These are phyloP conservation scores for Pollenia griseotomentosa DNA, from an alignment of 2,888 invertebrate genomes.

Conservation along the genomic window DNA sequence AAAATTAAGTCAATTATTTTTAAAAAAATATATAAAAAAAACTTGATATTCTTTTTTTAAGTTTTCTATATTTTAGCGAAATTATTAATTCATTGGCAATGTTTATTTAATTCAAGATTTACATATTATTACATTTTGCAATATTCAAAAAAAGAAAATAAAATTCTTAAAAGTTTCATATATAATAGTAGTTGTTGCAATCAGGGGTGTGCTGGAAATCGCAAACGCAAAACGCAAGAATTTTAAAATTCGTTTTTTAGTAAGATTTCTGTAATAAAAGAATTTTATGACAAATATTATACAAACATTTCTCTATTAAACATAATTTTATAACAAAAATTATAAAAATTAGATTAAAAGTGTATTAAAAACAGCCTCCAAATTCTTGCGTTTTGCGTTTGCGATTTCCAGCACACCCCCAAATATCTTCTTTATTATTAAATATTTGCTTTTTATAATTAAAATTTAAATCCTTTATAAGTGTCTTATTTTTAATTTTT, in stretches of 20 bases:
- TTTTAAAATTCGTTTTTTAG: too few species aligned
- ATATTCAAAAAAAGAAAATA: neutral
- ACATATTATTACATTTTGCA: neutral
- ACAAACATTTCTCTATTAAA: too few species aligned
- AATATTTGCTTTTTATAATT: slow-evolving; percentile 2
- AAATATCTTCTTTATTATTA: neutral
- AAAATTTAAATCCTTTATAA: slow-evolving; percentile 3
- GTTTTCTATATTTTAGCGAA: neutral
- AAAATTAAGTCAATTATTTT: slow-evolving; percentile 63
- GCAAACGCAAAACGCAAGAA: too few species aligned
- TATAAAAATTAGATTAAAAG: too few species aligned
- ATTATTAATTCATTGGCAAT: slow-evolving; percentile 8
- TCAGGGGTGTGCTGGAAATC: too few species aligned
- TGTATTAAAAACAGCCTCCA: too few species aligned
- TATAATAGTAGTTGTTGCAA: slow-evolving; percentile 43
- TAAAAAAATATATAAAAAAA: slow-evolving; percentile 11
- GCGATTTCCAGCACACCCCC: too few species aligned
- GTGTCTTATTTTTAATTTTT: slow-evolving; percentile 40
- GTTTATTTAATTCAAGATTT: slow-evolving; percentile 6
- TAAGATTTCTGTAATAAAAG: too few species aligned
- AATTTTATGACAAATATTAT: too few species aligned
- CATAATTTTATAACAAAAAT: too few species aligned
- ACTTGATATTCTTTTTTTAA: neutral
- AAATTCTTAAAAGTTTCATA: neutral
- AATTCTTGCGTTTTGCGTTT: too few species aligned